Percentiles rank a stretch among this genome's conserved stretches.
Evolutionary conservation across 2,113 vertebrate genomes (phyloP).

Genomic region (Sterna hirundo): DNA sequence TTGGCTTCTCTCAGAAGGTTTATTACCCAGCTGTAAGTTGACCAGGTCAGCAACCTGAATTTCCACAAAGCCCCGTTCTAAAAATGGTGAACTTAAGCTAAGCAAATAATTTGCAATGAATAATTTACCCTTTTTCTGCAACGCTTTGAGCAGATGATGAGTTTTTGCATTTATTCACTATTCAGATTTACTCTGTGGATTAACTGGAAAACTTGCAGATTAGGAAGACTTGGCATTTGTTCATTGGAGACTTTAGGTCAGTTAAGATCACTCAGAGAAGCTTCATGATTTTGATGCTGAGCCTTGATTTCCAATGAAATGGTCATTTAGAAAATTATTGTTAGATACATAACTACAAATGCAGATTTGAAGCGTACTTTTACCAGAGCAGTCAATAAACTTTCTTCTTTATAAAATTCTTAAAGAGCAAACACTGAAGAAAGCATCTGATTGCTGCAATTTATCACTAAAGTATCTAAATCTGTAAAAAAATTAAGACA

Average conservation of each 20-base stretch:
- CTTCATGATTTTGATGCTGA: neutral
- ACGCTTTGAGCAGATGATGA: neutral
- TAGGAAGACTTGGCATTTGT: neutral
- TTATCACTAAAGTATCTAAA: neutral
- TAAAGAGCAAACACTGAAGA: neutral
- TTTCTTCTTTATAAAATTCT: neutral
- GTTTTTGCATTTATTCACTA: neutral
- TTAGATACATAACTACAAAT: neutral
- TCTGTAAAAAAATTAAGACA: neutral
- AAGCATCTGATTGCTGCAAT: neutral
- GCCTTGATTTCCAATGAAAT: neutral
- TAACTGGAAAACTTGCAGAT: neutral
- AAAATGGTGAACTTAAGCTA: neutral
- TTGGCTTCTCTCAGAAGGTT: conserved; percentile 9
- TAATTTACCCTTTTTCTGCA: neutral
- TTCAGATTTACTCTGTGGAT: neutral
- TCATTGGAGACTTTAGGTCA: neutral
- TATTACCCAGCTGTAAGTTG: neutral
- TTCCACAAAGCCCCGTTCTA: neutral
- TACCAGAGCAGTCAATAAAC: neutral
- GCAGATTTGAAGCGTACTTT: neutral
- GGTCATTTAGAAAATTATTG: neutral
- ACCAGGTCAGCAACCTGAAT: neutral
- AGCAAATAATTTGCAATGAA: neutral
- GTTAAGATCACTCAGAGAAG: neutral